These are phyloP conservation scores for Nannoperca australis DNA, from an alignment of 2,797 vertebrate species.

Conservation along the genomic window DNA sequence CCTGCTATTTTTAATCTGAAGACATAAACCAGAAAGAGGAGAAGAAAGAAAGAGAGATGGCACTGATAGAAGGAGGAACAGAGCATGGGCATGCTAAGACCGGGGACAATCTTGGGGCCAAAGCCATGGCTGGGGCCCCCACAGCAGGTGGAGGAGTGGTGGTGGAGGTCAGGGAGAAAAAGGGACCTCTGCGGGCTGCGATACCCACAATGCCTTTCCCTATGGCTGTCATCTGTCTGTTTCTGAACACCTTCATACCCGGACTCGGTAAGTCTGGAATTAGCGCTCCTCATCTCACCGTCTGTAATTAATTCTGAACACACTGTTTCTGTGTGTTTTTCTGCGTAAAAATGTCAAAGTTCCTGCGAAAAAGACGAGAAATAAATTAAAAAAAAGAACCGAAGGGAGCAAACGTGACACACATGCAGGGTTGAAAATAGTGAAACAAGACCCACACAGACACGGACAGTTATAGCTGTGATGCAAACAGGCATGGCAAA, in stretches of 20 bases:
- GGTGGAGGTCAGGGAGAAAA: conserved; percentile 97
- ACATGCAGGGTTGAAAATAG: conserved; percentile 17
- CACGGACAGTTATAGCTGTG: neutral
- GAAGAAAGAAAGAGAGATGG: conserved; percentile 57
- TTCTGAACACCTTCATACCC: conserved; percentile 98
- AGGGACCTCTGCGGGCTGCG: conserved; percentile 94
- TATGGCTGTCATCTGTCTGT: conserved; percentile 95
- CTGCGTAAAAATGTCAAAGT: neutral
- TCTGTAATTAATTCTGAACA: neutral
- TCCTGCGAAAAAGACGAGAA: neutral
- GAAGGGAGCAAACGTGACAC: neutral
- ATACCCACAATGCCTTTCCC: conserved; percentile 98
- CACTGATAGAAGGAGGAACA: conserved; percentile 69
- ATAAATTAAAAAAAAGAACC: neutral
- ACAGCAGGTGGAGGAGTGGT: conserved; percentile 89
- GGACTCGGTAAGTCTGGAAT: conserved; percentile 90
- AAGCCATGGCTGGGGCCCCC: conserved; percentile 59
- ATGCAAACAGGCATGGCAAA: neutral
- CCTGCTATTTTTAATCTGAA: neutral
- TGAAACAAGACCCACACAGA: neutral
- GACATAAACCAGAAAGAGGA: conserved; percentile 9
- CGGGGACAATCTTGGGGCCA: conserved; percentile 66
- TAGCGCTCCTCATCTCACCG: neutral
- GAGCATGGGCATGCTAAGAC: conserved; percentile 59
- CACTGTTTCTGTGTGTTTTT: neutral